Conservation (phyloP, 2,888 invertebrate species). For the Eurois occulta region DNA sequence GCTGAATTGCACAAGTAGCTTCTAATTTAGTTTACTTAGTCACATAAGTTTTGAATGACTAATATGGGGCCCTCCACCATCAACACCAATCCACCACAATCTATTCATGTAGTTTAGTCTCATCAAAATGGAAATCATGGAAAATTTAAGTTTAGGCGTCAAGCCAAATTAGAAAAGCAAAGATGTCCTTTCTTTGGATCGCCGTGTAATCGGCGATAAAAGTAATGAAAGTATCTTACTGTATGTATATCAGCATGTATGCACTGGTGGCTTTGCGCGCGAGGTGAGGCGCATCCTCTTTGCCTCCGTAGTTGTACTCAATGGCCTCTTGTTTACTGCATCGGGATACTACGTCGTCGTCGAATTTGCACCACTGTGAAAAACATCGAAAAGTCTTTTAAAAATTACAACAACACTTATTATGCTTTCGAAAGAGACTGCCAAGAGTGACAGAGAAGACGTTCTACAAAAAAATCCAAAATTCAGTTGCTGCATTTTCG, state of each 20-base stretch:
- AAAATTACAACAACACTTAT: background rate
- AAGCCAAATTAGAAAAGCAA: background rate
- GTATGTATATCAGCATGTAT: conserved; percentile 99
- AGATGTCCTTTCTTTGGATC: background rate
- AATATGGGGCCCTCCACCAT: background rate
- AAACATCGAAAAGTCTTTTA: background rate
- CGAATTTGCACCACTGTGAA: conserved; percentile 98
- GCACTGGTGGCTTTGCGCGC: conserved; percentile 99
- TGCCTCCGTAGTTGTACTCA: conserved; percentile 99
- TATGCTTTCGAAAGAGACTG: background rate
- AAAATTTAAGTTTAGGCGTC: no score
- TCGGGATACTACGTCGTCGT: conserved; percentile 99
- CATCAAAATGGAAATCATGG: background rate
- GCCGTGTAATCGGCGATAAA: background rate
- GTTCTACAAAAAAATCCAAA: background rate
- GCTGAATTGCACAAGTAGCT: background rate
- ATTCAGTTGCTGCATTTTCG: background rate
- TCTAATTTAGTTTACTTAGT: background rate
- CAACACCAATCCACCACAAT: background rate
- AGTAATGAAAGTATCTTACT: conserved; percentile 76
- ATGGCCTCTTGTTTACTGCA: conserved; percentile 99
- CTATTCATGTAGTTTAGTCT: background rate
- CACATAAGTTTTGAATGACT: background rate
- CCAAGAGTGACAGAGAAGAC: background rate
- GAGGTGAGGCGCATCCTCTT: conserved; percentile 96